Evolutionary conservation across 2,888 invertebrate genomes (phyloP), one percentile per base, ranked within the genome.

Genomic region (Catocala fraxini): DNA sequence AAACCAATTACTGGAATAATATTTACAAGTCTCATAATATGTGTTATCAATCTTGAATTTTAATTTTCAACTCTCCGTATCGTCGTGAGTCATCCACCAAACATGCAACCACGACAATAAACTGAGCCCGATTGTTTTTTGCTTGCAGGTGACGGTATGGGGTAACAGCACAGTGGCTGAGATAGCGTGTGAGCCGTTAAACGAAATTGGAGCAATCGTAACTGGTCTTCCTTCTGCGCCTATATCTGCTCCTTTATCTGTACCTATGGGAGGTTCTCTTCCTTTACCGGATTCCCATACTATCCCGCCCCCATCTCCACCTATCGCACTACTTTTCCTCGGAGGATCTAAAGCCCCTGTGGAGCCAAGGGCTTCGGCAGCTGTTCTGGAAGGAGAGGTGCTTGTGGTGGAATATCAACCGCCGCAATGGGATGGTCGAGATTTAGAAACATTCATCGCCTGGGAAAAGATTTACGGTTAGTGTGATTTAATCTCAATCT

Each of bases 261-360:
- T 91, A 0, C 87, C 92, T 1, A 79, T 92, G 1, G 84, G 84
- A 7, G 83, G 88, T 1, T 84, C 85, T 0, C 69, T 92, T 25
- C 89, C 91, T 0, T 80, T 85, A 0, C 92, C 93, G 0, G 77
- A 83, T 3, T 75, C 51, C 9, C 46, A 64, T n/a, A 39, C 81
- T 0, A 75, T 85, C 0, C 73, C 80, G 0, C 79, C 87, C 0
- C 63, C 81, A 0, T 79, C 87, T 0, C 91, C 94, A 5, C 93
- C 93, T 0, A 84, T 88, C 0, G 94, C 95, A 0, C 84, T 95
- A 47, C 87, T 96, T 51, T 94, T 95, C 63, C 93, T 96, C 42
- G 96, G 96, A 45, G 96, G 96, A 0, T 95, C 95, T 6, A 95
- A 95, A 78, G 96, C 96, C 34, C 95, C 95, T 42, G 95, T 96